Conservation (phyloP, 2,888 invertebrate species). For the Formica aserva region DNA sequence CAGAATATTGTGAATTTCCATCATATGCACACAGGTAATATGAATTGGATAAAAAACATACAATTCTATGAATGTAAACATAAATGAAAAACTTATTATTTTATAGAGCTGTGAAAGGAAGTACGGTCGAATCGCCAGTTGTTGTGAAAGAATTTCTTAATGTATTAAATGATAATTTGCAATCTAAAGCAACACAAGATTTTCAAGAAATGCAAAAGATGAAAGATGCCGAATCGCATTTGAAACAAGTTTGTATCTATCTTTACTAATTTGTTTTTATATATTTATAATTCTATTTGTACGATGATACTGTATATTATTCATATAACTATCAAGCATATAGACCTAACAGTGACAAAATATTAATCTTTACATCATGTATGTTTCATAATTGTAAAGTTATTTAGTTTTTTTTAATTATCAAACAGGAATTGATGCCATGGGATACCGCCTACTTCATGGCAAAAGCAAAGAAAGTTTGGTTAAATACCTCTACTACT, state of each 20-base stretch:
- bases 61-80: not conserved
- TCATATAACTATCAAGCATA: constrained; percentile 2
- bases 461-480: constrained; percentile 90
- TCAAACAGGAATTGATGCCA: constrained; percentile 82
- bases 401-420: constrained; percentile 1
- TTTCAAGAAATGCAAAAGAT: constrained; percentile 92
- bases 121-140: constrained; percentile 93
- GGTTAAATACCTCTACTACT: constrained; percentile 90
- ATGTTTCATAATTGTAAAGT: constrained; percentile 12
- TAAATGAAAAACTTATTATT: constrained; percentile 31
- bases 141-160: constrained; percentile 94
- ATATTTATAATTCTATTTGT: constrained; percentile 14
- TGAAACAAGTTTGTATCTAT: constrained; percentile 67
- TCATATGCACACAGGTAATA: constrained; percentile 93
- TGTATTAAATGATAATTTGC: constrained; percentile 90
- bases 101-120: constrained; percentile 93
- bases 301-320: not conserved
- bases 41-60: constrained; percentile 15
- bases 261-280: not conserved
- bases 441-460: constrained; percentile 97
- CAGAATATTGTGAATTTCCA: constrained; percentile 94
- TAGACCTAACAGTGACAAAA: not conserved
- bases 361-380: constrained; percentile 1
- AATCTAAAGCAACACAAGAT: constrained; percentile 91
- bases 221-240: constrained; percentile 87